Evolutionary conservation across 2,113 vertebrate species (phyloP).

Genomic region (Myrmecobius fasciatus): DNA sequence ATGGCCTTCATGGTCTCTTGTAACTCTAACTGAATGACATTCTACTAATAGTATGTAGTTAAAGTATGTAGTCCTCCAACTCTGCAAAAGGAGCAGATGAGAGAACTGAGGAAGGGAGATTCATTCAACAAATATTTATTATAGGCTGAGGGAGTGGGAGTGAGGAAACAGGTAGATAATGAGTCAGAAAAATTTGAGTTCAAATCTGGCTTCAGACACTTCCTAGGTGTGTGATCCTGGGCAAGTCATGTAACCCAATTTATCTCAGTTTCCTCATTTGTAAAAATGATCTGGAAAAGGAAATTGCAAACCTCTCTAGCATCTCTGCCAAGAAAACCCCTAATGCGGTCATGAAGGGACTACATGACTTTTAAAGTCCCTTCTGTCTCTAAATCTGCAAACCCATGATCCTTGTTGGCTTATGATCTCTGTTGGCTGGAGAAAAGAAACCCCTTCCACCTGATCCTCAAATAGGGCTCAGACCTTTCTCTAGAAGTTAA

Average conservation of each 20-base stretch:
- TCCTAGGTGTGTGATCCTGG: neutral
- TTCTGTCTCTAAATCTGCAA: neutral
- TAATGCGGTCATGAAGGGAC: neutral
- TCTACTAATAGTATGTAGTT: too few relatives aligned
- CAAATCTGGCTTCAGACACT: neutral
- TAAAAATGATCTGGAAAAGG: neutral
- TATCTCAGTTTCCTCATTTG: neutral
- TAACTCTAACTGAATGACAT: neutral
- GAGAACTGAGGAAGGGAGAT: neutral
- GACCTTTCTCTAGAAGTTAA: neutral
- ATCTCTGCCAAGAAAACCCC: neutral
- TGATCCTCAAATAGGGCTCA: neutral
- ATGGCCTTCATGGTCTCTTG: too few relatives aligned
- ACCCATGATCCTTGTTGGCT: neutral
- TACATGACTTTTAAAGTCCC: neutral
- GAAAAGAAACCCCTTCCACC: neutral
- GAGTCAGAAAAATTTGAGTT: neutral
- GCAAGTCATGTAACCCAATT: neutral
- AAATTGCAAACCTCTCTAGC: neutral
- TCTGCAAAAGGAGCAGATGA: neutral
- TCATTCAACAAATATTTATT: neutral
- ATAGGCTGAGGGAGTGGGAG: neutral
- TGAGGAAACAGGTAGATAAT: neutral
- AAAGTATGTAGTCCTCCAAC: neutral
- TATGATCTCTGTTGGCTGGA: neutral